A percentile compares a stretch with the other conserved stretches of the same genome.
These are phyloP conservation scores for Phragmatobia fuliginosa DNA, from an alignment of 2,888 invertebrate genomes.

Conservation along the genomic window DNA sequence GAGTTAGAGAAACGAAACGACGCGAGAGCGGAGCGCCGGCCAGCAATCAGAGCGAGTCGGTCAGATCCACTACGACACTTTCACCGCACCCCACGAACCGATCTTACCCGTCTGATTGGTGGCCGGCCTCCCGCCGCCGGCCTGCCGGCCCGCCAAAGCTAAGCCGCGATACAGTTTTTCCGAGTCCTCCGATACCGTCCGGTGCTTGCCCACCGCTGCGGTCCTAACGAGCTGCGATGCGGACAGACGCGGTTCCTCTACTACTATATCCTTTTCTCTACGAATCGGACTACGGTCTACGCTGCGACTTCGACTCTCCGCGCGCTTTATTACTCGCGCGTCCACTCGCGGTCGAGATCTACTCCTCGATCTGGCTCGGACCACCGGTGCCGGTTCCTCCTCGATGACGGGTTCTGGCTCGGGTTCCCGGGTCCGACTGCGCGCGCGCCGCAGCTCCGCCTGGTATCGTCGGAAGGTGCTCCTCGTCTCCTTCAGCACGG, in stretches of 20 bases:
- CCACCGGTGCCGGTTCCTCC: constrained; percentile 12
- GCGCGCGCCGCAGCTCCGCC: constrained; percentile 62
- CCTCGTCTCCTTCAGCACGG: constrained; percentile 82
- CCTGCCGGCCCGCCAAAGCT: constrained; percentile 61
- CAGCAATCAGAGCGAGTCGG: constrained; percentile 54
- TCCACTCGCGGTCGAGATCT: constrained; percentile 15
- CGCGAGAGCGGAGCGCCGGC: constrained; percentile 50
- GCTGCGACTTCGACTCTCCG: constrained; percentile 4
- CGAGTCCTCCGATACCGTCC: constrained; percentile 52
- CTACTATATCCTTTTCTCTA: constrained; percentile 36
- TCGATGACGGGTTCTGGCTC: constrained; percentile 4
- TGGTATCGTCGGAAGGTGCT: constrained; percentile 83
- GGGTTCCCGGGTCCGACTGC: constrained; percentile 26
- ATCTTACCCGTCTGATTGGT: constrained; percentile 57
- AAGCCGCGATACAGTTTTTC: constrained; percentile 65
- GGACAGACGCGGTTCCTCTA: constrained; percentile 53
- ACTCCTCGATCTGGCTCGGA: constrained; percentile 17
- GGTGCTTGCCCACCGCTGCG: constrained; percentile 62
- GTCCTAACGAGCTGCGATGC: constrained; percentile 67
- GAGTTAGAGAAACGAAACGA: constrained; percentile 47
- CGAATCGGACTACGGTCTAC: constrained; percentile 33
- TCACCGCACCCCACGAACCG: constrained; percentile 80
- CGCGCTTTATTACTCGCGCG: constrained; percentile 7
- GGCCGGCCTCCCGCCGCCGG: constrained; percentile 48
- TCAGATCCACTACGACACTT: constrained; percentile 71